Evolutionary conservation across 2,797 vertebrate species (phyloP).

Genomic region (Capromys pilorides): DNA sequence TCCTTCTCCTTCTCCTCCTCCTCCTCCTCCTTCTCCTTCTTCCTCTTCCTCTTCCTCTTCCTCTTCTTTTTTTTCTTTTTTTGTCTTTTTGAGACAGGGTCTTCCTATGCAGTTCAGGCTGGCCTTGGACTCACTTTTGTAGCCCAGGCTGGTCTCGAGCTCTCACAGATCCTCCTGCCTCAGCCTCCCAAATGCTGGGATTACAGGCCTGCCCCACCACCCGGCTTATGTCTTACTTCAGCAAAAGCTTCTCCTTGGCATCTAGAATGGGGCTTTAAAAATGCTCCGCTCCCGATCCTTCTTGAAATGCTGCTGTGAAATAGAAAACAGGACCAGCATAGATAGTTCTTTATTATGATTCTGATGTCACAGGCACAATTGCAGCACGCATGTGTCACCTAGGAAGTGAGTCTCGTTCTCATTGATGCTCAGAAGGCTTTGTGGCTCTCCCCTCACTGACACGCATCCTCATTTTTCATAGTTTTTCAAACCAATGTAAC

Average conservation of each 20-base stretch:
- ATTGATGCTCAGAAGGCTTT: slow-evolving; percentile 14
- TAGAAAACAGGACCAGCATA: not conserved
- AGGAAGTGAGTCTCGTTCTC: slow-evolving; percentile 29
- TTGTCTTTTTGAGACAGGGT: too few species aligned
- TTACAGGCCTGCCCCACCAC: too few species aligned
- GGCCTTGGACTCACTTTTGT: too few species aligned
- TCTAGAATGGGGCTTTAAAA: not conserved
- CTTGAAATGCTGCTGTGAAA: not conserved
- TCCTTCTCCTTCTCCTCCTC: too few species aligned
- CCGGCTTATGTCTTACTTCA: too few species aligned
- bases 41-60: too few species aligned
- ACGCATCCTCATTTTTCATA: not conserved
- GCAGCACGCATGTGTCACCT: not conserved
- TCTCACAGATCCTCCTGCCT: too few species aligned
- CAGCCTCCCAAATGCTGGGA: too few species aligned
- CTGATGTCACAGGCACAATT: not conserved
- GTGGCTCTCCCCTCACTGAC: not conserved
- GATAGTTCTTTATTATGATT: not conserved
- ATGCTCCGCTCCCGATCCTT: not conserved
- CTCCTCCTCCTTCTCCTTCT: too few species aligned
- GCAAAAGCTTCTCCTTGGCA: slow-evolving; percentile 21
- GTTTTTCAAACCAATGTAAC: not conserved
- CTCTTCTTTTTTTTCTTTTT: too few species aligned
- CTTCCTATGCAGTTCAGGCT: too few species aligned
- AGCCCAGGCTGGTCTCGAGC: too few species aligned